phyloP scores from a whole-genome alignment of 2,888 invertebrate species.

The Deilephila porcellus region DNA sequence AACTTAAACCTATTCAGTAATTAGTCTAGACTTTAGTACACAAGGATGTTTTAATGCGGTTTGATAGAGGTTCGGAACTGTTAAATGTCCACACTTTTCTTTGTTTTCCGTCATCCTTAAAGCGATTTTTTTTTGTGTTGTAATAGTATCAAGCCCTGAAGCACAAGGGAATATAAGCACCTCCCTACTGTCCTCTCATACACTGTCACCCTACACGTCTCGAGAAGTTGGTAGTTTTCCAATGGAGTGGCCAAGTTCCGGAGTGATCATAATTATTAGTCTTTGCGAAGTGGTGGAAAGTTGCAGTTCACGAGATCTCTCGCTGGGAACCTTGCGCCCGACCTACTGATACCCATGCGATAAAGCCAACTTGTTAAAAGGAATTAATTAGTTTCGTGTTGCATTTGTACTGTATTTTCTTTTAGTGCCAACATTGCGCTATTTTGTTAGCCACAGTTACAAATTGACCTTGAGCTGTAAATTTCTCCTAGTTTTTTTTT shows the following conservation, averaged over 20 bases:
- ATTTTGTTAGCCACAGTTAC: background rate
- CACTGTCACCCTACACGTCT: background rate
- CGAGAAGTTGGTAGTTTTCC: conserved; percentile 12
- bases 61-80: too few species aligned
- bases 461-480: too few species aligned
- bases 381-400: background rate
- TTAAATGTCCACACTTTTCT: too few species aligned
- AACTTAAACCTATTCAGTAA: too few species aligned
- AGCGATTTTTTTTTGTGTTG: too few species aligned
- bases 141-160: too few species aligned
- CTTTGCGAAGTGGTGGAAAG: conserved; percentile 9
- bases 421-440: background rate
- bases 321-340: background rate
- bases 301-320: background rate
- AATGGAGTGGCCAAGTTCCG: conserved; percentile 5
- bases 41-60: too few species aligned
- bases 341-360: background rate
- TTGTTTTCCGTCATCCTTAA: too few species aligned
- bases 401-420: background rate
- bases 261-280: conserved; percentile 20
- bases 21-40: too few species aligned
- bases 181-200: background rate
- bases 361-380: background rate
- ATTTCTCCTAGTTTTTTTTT: too few species aligned
- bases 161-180: background rate